Evolutionary conservation across 2,888 invertebrate genomes (phyloP).

Genomic region (Ceramica pisi): DNA sequence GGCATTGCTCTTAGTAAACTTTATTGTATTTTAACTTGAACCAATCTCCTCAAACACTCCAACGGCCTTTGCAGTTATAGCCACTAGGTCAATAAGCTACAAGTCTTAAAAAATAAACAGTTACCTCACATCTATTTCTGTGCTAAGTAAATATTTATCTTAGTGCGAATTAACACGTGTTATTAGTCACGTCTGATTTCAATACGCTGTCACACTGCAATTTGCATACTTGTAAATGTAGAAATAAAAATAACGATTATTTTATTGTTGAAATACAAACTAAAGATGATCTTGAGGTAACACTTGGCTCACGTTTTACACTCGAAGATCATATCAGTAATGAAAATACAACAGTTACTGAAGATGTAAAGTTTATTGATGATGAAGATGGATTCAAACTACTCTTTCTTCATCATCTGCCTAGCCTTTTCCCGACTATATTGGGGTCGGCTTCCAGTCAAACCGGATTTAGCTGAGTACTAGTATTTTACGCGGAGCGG

Average conservation of each 20-base stretch:
- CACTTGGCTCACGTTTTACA: constrained; percentile 2
- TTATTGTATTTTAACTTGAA: constrained; percentile 17
- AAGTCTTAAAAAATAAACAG: constrained; percentile 36
- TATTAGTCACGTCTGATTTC: constrained; percentile 39
- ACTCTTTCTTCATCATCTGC: too few species aligned
- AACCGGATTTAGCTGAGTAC: too few species aligned
- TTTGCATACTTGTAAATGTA: constrained; percentile 33
- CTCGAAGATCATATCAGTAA: not conserved
- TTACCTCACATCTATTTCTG: constrained; percentile 55
- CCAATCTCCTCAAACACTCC: constrained; percentile 16
- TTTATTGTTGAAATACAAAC: constrained; percentile 17
- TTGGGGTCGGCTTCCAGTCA: too few species aligned
- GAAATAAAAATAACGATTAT: constrained; percentile 31
- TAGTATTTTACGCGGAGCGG: too few species aligned
- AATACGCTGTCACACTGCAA: constrained; percentile 37
- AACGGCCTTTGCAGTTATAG: constrained; percentile 14
- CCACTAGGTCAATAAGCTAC: constrained; percentile 32
- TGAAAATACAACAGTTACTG: not conserved
- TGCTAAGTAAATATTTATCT: constrained; percentile 51
- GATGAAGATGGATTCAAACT: too few species aligned
- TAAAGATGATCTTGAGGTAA: not conserved
- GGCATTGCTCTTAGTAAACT: not conserved
- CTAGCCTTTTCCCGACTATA: too few species aligned
- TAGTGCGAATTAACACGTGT: constrained; percentile 48
- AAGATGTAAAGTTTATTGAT: not conserved